These are phyloP conservation scores for Coracias cyanogaster DNA, from an alignment of 2,797 vertebrate species.

Conservation along the genomic window DNA sequence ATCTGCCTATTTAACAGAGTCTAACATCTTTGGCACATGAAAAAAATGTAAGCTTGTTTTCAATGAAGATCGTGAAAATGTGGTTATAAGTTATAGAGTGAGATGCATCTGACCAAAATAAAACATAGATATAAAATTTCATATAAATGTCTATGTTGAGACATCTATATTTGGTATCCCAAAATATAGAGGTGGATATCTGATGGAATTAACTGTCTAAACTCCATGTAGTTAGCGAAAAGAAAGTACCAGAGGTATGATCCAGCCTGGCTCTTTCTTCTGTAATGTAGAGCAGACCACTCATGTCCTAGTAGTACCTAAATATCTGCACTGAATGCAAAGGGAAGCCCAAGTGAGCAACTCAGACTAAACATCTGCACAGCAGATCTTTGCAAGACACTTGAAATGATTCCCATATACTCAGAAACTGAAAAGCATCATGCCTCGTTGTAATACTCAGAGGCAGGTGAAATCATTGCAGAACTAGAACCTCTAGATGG, in stretches of 20 bases:
- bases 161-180: background rate
- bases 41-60: background rate
- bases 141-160: background rate
- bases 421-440: background rate
- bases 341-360: background rate
- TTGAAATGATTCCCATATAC: background rate
- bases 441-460: background rate
- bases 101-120: background rate
- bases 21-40: background rate
- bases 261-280: background rate
- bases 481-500: background rate
- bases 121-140: background rate
- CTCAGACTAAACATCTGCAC: background rate
- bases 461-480: background rate
- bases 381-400: background rate
- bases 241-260: background rate
- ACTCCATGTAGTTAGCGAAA: background rate
- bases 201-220: background rate
- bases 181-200: background rate
- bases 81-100: background rate
- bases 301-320: background rate
- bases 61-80: background rate
- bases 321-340: background rate
- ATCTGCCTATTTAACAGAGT: background rate
- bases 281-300: background rate